These are phyloP conservation scores for Brachypteracias leptosomus DNA, from an alignment of 2,113 vertebrate genomes.

Conservation along the genomic window DNA sequence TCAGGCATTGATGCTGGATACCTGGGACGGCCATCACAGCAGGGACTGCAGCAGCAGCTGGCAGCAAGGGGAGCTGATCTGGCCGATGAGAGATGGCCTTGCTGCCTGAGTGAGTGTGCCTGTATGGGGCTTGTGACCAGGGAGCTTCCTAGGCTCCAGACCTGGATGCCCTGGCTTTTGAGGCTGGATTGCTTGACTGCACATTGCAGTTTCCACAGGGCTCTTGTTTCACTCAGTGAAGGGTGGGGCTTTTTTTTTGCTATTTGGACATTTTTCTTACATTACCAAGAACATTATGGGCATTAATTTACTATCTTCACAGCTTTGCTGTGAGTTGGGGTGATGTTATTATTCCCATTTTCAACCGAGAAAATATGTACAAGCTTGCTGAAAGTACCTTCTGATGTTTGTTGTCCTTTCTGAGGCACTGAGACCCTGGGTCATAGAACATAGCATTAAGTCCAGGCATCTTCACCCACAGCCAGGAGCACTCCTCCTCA, in stretches of 20 bases:
- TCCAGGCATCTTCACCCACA: not conserved
- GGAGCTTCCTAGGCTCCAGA: not conserved
- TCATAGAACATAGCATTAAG: not conserved
- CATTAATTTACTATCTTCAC: not conserved
- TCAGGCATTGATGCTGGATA: not conserved
- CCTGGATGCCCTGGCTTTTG: not conserved
- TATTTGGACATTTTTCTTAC: not conserved
- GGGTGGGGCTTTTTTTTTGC: not conserved
- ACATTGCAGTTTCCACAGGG: not conserved
- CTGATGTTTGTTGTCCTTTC: not conserved
- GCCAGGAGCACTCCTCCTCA: not conserved
- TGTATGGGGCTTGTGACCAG: fast-evolving
- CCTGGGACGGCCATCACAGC: fast-evolving
- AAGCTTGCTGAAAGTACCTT: not conserved
- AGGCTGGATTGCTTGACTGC: not conserved
- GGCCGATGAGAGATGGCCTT: fast-evolving
- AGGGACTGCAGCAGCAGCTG: not conserved
- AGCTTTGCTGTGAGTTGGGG: not conserved
- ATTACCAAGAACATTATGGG: not conserved
- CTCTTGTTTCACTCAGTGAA: not conserved
- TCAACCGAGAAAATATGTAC: not conserved
- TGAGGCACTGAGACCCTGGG: not conserved
- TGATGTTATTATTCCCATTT: not conserved
- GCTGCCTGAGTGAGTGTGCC: not conserved
- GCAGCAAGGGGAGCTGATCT: not conserved